These are phyloP conservation scores for Okapia johnstoni DNA, from an alignment of 2,113 vertebrate genomes.

Conservation along the genomic window DNA sequence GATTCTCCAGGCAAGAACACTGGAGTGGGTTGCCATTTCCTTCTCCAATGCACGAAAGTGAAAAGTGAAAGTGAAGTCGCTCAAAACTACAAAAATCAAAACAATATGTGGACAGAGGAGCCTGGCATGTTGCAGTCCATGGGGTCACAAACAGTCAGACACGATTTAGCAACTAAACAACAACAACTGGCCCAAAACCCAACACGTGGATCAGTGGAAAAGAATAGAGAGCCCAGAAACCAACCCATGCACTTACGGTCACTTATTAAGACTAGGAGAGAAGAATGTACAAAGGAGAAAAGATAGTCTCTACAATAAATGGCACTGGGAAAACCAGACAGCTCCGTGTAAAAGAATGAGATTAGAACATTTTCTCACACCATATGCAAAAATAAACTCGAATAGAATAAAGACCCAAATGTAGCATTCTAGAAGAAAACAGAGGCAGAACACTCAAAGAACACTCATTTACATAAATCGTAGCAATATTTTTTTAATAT, in stretches of 20 bases:
- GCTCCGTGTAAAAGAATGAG: neutral
- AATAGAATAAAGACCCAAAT: neutral
- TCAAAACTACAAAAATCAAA: neutral
- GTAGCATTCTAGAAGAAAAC: neutral
- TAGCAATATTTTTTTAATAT: neutral
- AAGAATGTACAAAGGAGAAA: neutral
- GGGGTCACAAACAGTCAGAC: accelerated
- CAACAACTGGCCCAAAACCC: neutral
- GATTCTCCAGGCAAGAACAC: no score
- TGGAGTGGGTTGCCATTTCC: no score
- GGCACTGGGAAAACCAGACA: neutral
- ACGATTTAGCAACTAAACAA: neutral
- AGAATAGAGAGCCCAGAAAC: neutral
- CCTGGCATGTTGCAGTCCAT: neutral
- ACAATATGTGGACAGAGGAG: neutral
- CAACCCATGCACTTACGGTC: neutral
- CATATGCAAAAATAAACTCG: neutral
- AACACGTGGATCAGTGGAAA: neutral
- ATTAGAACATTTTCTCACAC: neutral
- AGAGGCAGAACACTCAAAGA: neutral
- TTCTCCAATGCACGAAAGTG: no score
- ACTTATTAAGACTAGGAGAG: neutral
- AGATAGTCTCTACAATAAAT: neutral
- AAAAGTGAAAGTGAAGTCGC: no score
- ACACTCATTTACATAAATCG: neutral